Evolutionary conservation across 2,113 vertebrate genomes (phyloP).

Genomic region (Passer montanus): DNA sequence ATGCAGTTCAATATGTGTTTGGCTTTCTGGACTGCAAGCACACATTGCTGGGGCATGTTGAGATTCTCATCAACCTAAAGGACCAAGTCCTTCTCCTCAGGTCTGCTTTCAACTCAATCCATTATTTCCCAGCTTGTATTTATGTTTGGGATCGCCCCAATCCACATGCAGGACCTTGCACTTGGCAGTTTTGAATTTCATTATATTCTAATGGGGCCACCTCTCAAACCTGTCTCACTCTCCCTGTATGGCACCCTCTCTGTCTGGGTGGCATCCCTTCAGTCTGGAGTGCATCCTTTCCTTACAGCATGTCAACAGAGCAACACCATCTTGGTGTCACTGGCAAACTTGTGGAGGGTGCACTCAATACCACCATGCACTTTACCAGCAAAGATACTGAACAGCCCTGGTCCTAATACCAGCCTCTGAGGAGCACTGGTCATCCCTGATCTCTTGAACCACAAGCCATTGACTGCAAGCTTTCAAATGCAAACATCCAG

Average conservation of each 20-base stretch:
- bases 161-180: not conserved
- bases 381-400: not conserved
- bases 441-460: not conserved
- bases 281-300: not conserved
- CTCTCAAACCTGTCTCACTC: not conserved
- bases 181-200: not conserved
- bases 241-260: too few species aligned
- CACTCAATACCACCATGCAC: not conserved
- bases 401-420: not conserved
- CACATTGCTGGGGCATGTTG: not conserved
- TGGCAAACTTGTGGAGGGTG: not conserved
- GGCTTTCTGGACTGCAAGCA: not conserved
- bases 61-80: not conserved
- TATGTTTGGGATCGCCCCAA: not conserved
- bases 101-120: not conserved
- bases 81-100: not conserved
- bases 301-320: not conserved
- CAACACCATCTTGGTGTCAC: not conserved
- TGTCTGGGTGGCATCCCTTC: not conserved
- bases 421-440: rapidly evolving
- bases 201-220: too few species aligned
- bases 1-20: not conserved
- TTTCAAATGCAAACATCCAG: not conserved
- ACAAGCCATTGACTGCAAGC: not conserved
- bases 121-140: not conserved